phyloP scores from a whole-genome alignment of 2,888 invertebrate genomes.

The Odontocerum albicorne region DNA sequence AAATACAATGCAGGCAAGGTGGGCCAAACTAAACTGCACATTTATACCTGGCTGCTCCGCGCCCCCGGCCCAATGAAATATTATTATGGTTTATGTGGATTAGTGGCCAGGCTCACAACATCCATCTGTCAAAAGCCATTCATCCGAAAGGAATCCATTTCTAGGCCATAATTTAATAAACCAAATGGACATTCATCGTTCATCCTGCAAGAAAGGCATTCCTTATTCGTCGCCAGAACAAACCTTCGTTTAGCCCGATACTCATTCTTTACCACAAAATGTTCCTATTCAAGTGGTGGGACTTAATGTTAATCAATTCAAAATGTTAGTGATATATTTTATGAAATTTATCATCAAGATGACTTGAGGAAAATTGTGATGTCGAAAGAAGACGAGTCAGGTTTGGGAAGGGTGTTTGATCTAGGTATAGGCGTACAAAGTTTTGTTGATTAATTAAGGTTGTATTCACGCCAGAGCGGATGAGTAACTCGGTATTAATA shows the following conservation, averaged over 20 bases:
- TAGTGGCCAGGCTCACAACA: conserved; percentile 1
- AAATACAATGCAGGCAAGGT: conserved; percentile 6
- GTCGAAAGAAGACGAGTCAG: too few species aligned
- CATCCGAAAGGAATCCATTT: conserved; percentile 12
- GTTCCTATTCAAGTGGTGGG: background rate
- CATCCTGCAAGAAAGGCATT: conserved; percentile 7
- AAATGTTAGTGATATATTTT: background rate
- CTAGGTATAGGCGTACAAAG: too few species aligned
- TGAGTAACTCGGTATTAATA: too few species aligned
- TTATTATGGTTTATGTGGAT: conserved; percentile 7
- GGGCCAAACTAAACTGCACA: conserved; percentile 24
- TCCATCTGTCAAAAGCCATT: conserved; percentile 11
- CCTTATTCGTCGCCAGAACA: conserved; percentile 3
- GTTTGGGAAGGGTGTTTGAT: too few species aligned
- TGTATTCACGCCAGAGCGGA: too few species aligned
- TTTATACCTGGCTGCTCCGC: conserved; percentile 24
- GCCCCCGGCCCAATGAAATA: conserved; percentile 3
- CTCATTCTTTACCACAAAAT: conserved; percentile 1
- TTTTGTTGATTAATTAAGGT: too few species aligned
- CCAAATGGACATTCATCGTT: conserved; percentile 11
- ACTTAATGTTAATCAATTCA: background rate
- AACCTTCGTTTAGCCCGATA: conserved; percentile 1
- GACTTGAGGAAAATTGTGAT: too few species aligned
- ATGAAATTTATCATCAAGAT: background rate
- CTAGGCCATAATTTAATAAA: conserved; percentile 10